A percentile compares a stretch with the other conserved stretches of the same genome.
These are phyloP conservation scores for Promerops cafer DNA, from an alignment of 2,113 vertebrate species.

Conservation along the genomic window DNA sequence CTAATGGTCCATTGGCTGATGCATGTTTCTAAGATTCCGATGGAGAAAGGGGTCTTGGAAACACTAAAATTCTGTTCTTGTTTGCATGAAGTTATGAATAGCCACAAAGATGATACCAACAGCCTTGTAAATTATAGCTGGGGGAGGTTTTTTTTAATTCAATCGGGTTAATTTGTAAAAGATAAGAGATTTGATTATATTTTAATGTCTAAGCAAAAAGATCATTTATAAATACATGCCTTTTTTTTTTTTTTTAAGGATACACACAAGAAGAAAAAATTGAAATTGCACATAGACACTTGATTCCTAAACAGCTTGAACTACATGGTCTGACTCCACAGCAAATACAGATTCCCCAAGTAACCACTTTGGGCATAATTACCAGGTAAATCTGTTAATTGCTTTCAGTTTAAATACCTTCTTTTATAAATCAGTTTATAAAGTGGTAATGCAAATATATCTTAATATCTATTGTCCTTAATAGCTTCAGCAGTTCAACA, in stretches of 20 bases:
- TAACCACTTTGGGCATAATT: conserved; percentile 83
- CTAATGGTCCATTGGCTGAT: not conserved
- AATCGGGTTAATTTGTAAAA: not conserved
- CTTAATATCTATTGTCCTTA: not conserved
- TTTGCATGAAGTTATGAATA: not conserved
- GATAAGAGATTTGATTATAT: not conserved
- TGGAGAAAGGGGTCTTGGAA: not conserved
- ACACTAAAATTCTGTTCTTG: not conserved
- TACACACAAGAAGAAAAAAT: conserved; percentile 97
- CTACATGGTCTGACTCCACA: conserved; percentile 91
- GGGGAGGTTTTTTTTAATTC: not conserved
- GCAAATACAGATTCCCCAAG: conserved; percentile 90
- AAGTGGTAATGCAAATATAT: not conserved
- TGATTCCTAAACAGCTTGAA: conserved; percentile 94
- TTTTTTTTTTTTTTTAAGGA: conserved; percentile 68
- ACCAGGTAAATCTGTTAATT: conserved; percentile 68
- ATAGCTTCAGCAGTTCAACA: not conserved
- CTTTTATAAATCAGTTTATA: not conserved
- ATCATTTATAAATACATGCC: not conserved
- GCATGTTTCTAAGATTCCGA: not conserved
- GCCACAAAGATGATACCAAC: not conserved
- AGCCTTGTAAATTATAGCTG: not conserved
- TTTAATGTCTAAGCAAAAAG: not conserved
- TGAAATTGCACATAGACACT: conserved; percentile 93
- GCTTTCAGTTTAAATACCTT: not conserved